Base-by-base conservation (phyloP, 2,113 vertebrate species). In the Oreocharis arfaki region DNA sequence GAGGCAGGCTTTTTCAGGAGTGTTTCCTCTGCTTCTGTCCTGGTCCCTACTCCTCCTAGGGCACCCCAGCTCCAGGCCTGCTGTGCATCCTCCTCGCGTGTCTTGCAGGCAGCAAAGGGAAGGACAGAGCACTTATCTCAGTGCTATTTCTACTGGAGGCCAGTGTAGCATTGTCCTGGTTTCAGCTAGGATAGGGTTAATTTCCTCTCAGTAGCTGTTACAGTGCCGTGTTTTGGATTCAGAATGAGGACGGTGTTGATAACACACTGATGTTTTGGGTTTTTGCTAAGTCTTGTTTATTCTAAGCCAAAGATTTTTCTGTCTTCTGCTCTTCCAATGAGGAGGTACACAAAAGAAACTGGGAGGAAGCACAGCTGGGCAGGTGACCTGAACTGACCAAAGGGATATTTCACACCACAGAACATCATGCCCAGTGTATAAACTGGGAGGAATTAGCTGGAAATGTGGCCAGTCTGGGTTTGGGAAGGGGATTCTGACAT, bases 31-130 rank as follows among this genome's bases (percentile, higher is more conserved):
- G 3, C 18, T 61, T 41, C 21, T 21, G 19, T 27, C 17, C 17
- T 4, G 0, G 9, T 18, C 8, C 10, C 22, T 47, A 6, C 56
- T 79, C 12, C 13, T 64, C 18, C 13, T 18, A 28, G 61, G 30
- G 7, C 32, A 39, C 60, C 5, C 3, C 35, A 42, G 30, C 33
- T 69, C 33, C 37, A 37, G 37, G 11, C 35, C 35, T 64, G 39
- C 44, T 53, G 12, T 3, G 23, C 16, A 75, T 18, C 9, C 33
- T 22, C 33, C 1, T 2, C 4, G 0, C 6, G 7, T 0, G 1
- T 22, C 50, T 23, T 33, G 35, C 37, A 44, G 22, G 33, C 35
- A 55, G 18, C 18, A 53, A 56, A 46, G 18, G 44, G 37, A 60
- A 27, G 11, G 32, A 9, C 52, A 35, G n/a, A 84, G 42, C 35